A percentile compares a stretch with the other conserved stretches of the same genome.
phyloP scores from a whole-genome alignment of 2,113 vertebrate genomes.

The Takifugu bimaculatus region DNA sequence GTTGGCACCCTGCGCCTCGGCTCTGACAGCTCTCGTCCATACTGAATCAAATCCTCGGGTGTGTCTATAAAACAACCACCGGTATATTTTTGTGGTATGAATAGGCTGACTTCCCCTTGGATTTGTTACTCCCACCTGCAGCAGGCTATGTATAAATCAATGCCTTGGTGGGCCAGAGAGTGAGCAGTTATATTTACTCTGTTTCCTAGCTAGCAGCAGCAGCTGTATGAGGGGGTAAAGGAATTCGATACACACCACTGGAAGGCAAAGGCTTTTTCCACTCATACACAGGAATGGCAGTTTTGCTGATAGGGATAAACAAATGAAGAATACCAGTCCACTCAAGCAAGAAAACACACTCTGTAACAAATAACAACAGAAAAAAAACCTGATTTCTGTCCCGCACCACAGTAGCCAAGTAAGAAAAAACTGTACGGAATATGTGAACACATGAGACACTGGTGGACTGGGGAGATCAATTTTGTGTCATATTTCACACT shows the following conservation, averaged over 20 bases:
- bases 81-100: slow-evolving; percentile 55
- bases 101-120: slow-evolving; percentile 68
- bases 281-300: slow-evolving; percentile 48
- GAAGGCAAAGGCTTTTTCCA: slow-evolving; percentile 56
- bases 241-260: slow-evolving; percentile 68
- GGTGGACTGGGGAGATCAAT: background rate
- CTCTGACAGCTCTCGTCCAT: slow-evolving; percentile 59
- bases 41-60: slow-evolving; percentile 61
- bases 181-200: slow-evolving; percentile 71
- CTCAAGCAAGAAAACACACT: slow-evolving; percentile 46
- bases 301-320: slow-evolving; percentile 55
- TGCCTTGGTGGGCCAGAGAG: slow-evolving; percentile 68
- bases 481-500: background rate
- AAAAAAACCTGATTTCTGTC: slow-evolving; percentile 44
- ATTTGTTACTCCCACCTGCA: slow-evolving; percentile 72
- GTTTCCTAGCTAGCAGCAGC: slow-evolving; percentile 69
- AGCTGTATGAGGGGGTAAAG: slow-evolving; percentile 61
- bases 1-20: slow-evolving; percentile 23
- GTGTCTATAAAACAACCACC: slow-evolving; percentile 34
- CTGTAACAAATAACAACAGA: slow-evolving; percentile 46
- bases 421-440: slow-evolving; percentile 11
- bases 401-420: slow-evolving; percentile 20
- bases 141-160: slow-evolving; percentile 70
- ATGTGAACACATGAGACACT: background rate
- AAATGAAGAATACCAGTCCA: slow-evolving; percentile 54